Evolutionary conservation across 2,888 invertebrate species (phyloP), one percentile per base, ranked within the genome.

Genomic region (Apodemia mormo): DNA sequence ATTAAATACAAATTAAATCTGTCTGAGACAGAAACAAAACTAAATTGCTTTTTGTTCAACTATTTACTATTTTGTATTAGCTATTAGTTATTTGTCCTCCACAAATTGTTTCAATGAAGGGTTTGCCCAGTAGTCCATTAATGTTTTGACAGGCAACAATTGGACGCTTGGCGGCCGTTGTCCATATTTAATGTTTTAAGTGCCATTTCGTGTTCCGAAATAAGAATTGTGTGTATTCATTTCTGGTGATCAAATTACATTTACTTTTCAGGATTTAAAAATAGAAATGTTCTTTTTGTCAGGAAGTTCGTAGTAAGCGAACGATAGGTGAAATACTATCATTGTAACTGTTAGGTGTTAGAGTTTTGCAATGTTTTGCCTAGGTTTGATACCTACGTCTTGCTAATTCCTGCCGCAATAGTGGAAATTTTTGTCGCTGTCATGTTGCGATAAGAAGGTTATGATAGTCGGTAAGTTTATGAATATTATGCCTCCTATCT

Each of bases 121-220:
- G 67, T 67, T 73, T 75, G 70, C 69, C 73, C 67, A 52, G 65
- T 65, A 65, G 61, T 45, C 45, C 65, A 73, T 75, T 77, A 74
- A 84, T 85, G 85, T 82, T 76, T 61, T 61, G 61, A 64, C 61
- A 52, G 49, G 14, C 12, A 65, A 52, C 43, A 52, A 45, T 61
- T 84, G 80, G 84, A 81, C 79, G 74, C 79, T 76, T 54, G 78
- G 73, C 76, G 75, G 75, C 67, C 45, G 69, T 54, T 61, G 72
- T 71, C 70, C 85, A 90, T 90, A 88, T 89, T 90, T 88, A 88
- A 90, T 88, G 85, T 83, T 84, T 83, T 83, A 86, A 90, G 89
- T 88, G 90, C 84, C 83, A 85, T 90, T 84, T 83, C 84, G 77
- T 88, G 90, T 89, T 80, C 73, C 76, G 79, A 78, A 81, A 81